Evolutionary conservation across 2,888 invertebrate genomes (phyloP).

Genomic region (Xestia rhomboidea): DNA sequence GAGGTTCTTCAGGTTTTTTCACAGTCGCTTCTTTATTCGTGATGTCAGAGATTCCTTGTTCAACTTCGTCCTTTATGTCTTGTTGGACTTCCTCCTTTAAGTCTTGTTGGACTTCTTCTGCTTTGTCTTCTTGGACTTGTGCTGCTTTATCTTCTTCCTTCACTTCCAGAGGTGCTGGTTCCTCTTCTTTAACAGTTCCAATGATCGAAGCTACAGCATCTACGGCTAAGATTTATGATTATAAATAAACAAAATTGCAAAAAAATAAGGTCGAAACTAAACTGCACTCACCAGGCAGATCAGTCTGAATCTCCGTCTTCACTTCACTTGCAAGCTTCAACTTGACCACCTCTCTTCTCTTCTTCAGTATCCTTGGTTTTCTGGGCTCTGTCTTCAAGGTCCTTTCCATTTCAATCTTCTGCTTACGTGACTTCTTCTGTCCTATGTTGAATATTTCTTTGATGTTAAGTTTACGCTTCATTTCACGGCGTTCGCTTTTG

Average conservation of each 20-base stretch:
- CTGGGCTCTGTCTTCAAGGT: constrained; percentile 70
- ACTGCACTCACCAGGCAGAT: constrained; percentile 79
- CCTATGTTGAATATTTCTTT: constrained; percentile 92
- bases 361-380: constrained; percentile 75
- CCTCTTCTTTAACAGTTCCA: constrained; percentile 74
- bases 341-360: constrained; percentile 54
- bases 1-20: neutral
- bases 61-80: constrained; percentile 43
- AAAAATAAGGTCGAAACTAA: constrained; percentile 8
- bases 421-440: constrained; percentile 83
- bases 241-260: neutral
- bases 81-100: neutral
- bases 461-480: constrained; percentile 93
- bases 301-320: constrained; percentile 70
- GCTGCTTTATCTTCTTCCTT: constrained; percentile 44
- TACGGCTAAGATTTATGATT: constrained; percentile 31
- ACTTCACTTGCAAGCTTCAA: constrained; percentile 61
- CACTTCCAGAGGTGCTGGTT: constrained; percentile 4
- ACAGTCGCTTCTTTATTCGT: constrained; percentile 25
- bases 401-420: constrained; percentile 68
- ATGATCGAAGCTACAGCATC: constrained; percentile 87
- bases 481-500: constrained; percentile 93
- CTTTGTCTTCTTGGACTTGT: constrained; percentile 8
- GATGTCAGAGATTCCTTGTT: constrained; percentile 1
- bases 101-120: neutral